phyloP scores from a whole-genome alignment of 2,888 invertebrate species.

The Morpho deidamia region DNA sequence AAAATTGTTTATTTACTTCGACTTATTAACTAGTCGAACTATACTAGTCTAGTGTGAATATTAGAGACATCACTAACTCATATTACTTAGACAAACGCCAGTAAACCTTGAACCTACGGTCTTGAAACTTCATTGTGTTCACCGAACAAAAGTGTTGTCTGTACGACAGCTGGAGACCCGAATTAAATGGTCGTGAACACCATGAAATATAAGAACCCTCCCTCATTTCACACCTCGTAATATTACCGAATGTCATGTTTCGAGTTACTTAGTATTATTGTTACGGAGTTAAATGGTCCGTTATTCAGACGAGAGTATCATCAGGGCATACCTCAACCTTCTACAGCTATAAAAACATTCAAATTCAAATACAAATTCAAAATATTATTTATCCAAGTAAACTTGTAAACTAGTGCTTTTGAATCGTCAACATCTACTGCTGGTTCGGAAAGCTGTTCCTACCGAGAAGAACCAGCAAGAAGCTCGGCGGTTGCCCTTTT shows the following conservation, averaged over 20 bases:
- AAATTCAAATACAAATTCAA: too few relatives aligned
- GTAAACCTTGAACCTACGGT: conserved; percentile 6
- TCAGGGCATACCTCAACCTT: neutral
- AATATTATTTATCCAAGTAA: too few relatives aligned
- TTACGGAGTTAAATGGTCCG: conserved; percentile 10
- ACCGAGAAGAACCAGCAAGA: too few relatives aligned
- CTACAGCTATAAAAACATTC: neutral
- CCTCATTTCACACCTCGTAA: conserved; percentile 15
- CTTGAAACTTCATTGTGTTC: conserved; percentile 17
- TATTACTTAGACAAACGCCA: conserved; percentile 15
- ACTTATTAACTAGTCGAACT: too few relatives aligned
- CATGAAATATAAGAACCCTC: conserved; percentile 2
- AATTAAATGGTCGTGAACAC: neutral
- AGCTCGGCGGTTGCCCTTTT: too few relatives aligned
- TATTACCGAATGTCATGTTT: conserved; percentile 9
- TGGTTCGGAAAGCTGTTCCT: too few relatives aligned
- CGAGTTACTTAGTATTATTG: conserved; percentile 12
- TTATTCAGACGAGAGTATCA: neutral
- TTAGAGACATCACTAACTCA: neutral
- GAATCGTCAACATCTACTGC: too few relatives aligned
- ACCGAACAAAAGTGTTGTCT: conserved; percentile 1
- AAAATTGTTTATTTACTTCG: too few relatives aligned
- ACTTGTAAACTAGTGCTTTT: too few relatives aligned
- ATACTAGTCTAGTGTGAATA: neutral
- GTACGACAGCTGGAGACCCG: neutral